Percentiles rank a stretch among this genome's conserved stretches.
These are phyloP conservation scores for Sinelater perroti DNA, from an alignment of 2,888 invertebrate species.

Conservation along the genomic window DNA sequence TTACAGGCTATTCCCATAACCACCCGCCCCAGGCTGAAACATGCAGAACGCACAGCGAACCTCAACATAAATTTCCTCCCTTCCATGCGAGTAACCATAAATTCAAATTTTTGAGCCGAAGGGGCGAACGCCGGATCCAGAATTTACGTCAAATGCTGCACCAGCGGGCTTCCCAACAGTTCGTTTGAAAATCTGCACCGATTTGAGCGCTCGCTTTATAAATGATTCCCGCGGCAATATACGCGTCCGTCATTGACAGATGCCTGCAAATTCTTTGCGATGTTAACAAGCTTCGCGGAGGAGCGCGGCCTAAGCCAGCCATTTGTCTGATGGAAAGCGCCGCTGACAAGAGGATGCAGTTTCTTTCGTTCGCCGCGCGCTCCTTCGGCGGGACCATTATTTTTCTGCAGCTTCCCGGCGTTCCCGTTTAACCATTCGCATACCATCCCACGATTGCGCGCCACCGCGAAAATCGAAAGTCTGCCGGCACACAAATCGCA, in stretches of 20 bases:
- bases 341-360: no score
- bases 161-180: neutral
- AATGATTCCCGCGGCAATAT: neutral
- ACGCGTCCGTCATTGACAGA: constrained; percentile 10
- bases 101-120: constrained; percentile 9
- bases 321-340: no score
- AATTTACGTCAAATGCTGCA: constrained; percentile 9
- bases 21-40: neutral
- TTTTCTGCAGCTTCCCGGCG: no score
- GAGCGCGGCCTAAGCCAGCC: neutral
- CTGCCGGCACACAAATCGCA: no score
- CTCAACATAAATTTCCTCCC: neutral
- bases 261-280: constrained; percentile 13
- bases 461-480: no score
- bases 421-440: no score
- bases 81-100: constrained; percentile 1
- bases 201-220: constrained; percentile 6
- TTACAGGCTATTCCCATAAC: no score
- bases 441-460: no score
- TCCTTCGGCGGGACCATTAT: no score
- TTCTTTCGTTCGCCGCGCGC: no score
- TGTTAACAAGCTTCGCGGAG: constrained; percentile 6
- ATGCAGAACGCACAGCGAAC: neutral
- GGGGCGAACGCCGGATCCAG: no score
- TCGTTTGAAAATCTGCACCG: constrained; percentile 5